Evolutionary conservation across 1,140 invertebrate species (phyloP).

Genomic region (Coelopa frigida): DNA sequence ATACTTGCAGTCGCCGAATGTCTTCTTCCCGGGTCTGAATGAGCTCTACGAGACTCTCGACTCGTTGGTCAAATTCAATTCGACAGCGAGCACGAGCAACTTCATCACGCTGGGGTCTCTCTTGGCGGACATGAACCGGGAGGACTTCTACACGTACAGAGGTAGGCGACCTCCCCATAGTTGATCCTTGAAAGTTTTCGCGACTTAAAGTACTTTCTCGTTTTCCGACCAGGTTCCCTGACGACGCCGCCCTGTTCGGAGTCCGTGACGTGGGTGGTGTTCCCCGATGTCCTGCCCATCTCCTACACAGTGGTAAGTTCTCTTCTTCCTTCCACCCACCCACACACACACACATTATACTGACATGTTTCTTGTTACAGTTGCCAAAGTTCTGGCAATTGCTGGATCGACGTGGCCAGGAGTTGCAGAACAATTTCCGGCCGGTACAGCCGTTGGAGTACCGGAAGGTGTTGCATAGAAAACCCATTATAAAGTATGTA

Average conservation of each 20-base stretch:
- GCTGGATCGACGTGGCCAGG: slow-evolving; percentile 47
- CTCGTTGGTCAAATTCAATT: slow-evolving; percentile 25
- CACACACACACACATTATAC: neutral
- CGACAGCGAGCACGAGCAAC: slow-evolving; percentile 39
- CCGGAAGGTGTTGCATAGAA: slow-evolving; percentile 12
- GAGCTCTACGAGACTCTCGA: slow-evolving; percentile 26
- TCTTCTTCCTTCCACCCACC: neutral
- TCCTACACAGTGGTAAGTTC: slow-evolving; percentile 11
- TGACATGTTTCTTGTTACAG: slow-evolving; percentile 30
- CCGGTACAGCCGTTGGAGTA: slow-evolving; percentile 42
- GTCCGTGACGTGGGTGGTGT: slow-evolving; percentile 85
- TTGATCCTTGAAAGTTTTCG: slow-evolving; percentile 82
- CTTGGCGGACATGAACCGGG: slow-evolving; percentile 44
- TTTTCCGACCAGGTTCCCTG: slow-evolving; percentile 70
- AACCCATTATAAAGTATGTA: slow-evolving; percentile 2
- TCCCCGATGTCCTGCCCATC: slow-evolving; percentile 68
- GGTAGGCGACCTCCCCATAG: slow-evolving; percentile 78
- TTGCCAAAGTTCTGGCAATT: slow-evolving; percentile 55
- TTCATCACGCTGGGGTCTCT: slow-evolving; percentile 30
- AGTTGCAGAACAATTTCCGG: slow-evolving; percentile 51
- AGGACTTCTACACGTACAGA: slow-evolving; percentile 76
- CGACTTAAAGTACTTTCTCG: slow-evolving; percentile 68
- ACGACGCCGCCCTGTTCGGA: slow-evolving; percentile 87
- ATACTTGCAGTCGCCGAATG: neutral
- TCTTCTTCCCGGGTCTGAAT: slow-evolving; percentile 20